phyloP scores from a whole-genome alignment of 2,113 vertebrate genomes.

The Hyperopisus bebe region DNA sequence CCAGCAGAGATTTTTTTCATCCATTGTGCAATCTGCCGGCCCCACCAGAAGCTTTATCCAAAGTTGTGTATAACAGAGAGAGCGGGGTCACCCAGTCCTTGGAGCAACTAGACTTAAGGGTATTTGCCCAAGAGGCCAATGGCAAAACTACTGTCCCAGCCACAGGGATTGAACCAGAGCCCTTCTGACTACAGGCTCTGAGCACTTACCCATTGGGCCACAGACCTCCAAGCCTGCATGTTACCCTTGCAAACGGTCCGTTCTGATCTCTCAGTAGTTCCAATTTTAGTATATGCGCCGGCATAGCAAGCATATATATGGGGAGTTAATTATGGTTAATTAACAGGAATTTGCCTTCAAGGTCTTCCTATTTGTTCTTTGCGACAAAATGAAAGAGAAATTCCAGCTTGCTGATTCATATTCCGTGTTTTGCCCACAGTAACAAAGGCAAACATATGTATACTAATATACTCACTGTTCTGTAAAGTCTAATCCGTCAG shows the following conservation, averaged over 20 bases:
- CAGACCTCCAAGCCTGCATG: not conserved
- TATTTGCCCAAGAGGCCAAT: not conserved
- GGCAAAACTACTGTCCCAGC: not conserved
- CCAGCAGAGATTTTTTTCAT: conserved; percentile 73
- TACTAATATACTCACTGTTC: not conserved
- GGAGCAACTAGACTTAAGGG: conserved; percentile 36
- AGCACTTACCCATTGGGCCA: not conserved
- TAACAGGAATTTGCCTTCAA: not conserved
- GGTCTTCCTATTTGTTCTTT: not conserved
- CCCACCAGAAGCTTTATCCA: conserved; percentile 61
- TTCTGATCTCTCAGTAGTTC: not conserved
- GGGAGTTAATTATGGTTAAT: not conserved
- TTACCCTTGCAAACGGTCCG: not conserved
- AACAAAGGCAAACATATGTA: not conserved
- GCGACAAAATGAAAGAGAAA: not conserved
- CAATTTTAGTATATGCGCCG: not conserved
- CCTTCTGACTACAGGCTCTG: not conserved
- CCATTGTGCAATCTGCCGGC: conserved; percentile 79
- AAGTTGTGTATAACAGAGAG: not conserved
- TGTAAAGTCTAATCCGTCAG: conserved; percentile 49
- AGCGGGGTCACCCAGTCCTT: conserved; percentile 55
- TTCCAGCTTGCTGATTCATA: not conserved
- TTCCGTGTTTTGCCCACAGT: not conserved
- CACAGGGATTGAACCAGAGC: not conserved
- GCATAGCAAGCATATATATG: not conserved